Percentiles rank a stretch among this genome's conserved stretches.
Evolutionary conservation across 2,888 invertebrate genomes (phyloP).

Genomic region (Norana najaformis): DNA sequence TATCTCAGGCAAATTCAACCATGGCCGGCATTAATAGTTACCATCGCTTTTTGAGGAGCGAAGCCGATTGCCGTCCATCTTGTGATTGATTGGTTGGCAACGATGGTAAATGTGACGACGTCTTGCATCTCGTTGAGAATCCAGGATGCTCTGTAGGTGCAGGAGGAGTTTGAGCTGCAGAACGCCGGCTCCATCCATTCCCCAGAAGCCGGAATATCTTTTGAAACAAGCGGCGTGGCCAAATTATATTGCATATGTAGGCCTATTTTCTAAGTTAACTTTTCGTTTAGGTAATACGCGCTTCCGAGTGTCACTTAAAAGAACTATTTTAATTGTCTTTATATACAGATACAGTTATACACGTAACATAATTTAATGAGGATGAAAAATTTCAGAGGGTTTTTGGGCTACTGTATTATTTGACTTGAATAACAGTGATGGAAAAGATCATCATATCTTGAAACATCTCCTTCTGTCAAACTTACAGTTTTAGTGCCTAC

Average conservation of each 20-base stretch:
- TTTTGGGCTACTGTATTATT: too few species aligned
- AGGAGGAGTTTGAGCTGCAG: neutral
- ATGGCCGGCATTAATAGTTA: neutral
- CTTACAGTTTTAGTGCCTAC: too few species aligned
- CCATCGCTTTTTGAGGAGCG: neutral
- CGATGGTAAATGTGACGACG: neutral
- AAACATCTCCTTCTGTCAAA: too few species aligned
- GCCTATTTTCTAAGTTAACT: too few species aligned
- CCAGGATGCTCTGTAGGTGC: neutral
- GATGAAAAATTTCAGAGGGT: too few species aligned
- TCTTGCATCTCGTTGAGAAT: neutral
- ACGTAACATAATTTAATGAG: too few species aligned
- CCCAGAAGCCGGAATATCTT: neutral
- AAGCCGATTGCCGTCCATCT: conserved; percentile 10
- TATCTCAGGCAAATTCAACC: neutral
- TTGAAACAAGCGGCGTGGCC: neutral
- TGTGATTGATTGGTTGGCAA: neutral
- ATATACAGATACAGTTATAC: too few species aligned
- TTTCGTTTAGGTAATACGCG: too few species aligned
- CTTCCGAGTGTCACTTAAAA: too few species aligned
- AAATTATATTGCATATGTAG: neutral
- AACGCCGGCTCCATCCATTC: neutral
- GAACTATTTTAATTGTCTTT: too few species aligned
- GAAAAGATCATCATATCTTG: too few species aligned
- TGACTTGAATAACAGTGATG: too few species aligned